Base-by-base conservation (phyloP, 2,888 invertebrate genomes). In the Plemyria rubiginata region DNA sequence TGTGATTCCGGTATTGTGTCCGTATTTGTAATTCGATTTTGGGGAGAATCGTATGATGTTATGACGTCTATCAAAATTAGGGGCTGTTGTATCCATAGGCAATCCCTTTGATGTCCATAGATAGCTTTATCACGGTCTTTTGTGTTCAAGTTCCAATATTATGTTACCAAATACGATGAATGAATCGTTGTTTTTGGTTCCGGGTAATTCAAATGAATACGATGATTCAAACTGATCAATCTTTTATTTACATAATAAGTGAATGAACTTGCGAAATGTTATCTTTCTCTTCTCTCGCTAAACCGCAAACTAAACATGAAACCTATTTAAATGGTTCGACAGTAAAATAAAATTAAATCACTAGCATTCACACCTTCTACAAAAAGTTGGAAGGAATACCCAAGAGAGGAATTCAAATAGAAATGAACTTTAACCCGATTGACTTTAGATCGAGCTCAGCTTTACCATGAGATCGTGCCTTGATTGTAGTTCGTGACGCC, bases 401-500 rank as follows among this genome's bases (percentile, higher is more conserved):
- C 15, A 32, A 54, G 49, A 65, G 46, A 38, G 45, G 54, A 68
- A 62, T 68, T 45, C 61, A 59, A 59, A 63, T 59, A 62, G 50
- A 66, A 65, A 62, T 66, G 46, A 66, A 65, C 55, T 65, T 60
- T 63, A 65, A 57, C 50, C 16, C 49, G 40, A 55, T 68, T 16
- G 52, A 54, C 57, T 62, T 65, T 41, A 56, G 57, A 65, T 65
- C 41, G 57, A 57, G 57, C 36, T 58, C 54, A 16, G 53, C 59
- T 61, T 61, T 53, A 46, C 49, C 55, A 43, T n/a, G 41, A 70
- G 68, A 72, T 74, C 59, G 60, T 66, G 67, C 62, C 70, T 71
- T 65, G 73, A 73, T 69, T 76, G 76, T 68, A 70, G 71, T 83
- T 82, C 82, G 82, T 86, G 85, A 79, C 82, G 74, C 76, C 73